A percentile compares a stretch with the other conserved stretches of the same genome.
phyloP scores from a whole-genome alignment of 2,888 invertebrate genomes.

The Morinoia aosen region DNA sequence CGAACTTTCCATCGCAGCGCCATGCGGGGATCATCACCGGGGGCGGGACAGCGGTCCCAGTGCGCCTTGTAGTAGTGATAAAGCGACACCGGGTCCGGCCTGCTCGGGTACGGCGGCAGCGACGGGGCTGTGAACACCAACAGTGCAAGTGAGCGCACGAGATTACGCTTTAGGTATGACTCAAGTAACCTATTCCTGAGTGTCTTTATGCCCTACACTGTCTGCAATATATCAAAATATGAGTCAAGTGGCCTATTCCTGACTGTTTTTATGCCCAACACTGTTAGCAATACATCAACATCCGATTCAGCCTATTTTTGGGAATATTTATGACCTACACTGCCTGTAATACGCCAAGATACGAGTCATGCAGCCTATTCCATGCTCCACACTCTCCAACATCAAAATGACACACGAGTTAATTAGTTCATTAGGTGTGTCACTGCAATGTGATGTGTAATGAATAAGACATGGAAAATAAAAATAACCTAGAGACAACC shows the following conservation, averaged over 20 bases:
- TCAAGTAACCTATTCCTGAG: background rate
- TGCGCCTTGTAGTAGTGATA: constrained; percentile 67
- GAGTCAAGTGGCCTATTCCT: background rate
- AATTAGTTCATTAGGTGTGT: too few relatives aligned
- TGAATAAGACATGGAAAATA: too few relatives aligned
- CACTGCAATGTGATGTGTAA: too few relatives aligned
- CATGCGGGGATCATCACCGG: constrained; percentile 64
- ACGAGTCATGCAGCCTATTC: too few relatives aligned
- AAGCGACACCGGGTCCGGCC: constrained; percentile 63
- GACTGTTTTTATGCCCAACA: too few relatives aligned
- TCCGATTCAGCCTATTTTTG: too few relatives aligned
- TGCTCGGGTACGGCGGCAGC: constrained; percentile 61
- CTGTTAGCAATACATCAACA: too few relatives aligned
- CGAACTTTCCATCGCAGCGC: constrained; percentile 64
- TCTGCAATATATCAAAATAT: background rate
- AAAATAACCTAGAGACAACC: too few relatives aligned
- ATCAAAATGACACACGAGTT: too few relatives aligned
- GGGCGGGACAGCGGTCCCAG: constrained; percentile 65
- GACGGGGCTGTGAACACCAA: constrained; percentile 28
- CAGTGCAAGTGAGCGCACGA: background rate
- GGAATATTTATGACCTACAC: too few relatives aligned
- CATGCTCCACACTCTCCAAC: too few relatives aligned
- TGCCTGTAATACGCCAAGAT: too few relatives aligned
- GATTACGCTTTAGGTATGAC: background rate
- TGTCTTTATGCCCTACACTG: background rate